Conservation (phyloP, 2,888 invertebrate genomes). For the Boloria selene region DNA sequence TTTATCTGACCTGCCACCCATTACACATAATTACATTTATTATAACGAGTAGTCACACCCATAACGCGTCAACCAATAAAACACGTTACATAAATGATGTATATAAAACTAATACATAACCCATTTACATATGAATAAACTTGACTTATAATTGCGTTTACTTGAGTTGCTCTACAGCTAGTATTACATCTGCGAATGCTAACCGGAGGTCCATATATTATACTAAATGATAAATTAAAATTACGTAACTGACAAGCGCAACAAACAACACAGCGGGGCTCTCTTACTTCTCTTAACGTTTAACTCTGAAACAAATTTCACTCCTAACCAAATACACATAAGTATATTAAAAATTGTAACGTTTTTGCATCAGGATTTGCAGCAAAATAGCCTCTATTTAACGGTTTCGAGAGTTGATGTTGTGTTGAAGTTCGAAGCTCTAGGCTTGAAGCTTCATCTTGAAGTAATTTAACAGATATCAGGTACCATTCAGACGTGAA, state of each 20-base stretch:
- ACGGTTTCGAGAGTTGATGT: constrained; percentile 20
- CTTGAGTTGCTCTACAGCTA: too few species aligned
- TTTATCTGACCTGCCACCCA: background rate
- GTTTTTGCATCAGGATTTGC: constrained; percentile 27
- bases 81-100: background rate
- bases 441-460: constrained; percentile 6
- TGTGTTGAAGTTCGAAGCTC: constrained; percentile 44
- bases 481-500: constrained; percentile 49
- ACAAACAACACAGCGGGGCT: constrained; percentile 66
- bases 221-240: constrained; percentile 58
- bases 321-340: constrained; percentile 42
- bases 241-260: constrained; percentile 60
- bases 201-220: constrained; percentile 40
- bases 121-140: constrained; percentile 1
- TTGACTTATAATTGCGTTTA: background rate
- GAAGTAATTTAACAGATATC: constrained; percentile 50
- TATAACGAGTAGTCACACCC: constrained; percentile 5
- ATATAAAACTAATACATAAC: constrained; percentile 3
- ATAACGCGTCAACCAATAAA: constrained; percentile 8
- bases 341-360: constrained; percentile 38
- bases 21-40: constrained; percentile 1
- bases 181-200: too few species aligned
- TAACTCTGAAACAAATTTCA: constrained; percentile 44
- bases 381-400: constrained; percentile 6
- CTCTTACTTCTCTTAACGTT: too few species aligned